Conservation (phyloP, 2,797 vertebrate species). For the Pampus argenteus region DNA sequence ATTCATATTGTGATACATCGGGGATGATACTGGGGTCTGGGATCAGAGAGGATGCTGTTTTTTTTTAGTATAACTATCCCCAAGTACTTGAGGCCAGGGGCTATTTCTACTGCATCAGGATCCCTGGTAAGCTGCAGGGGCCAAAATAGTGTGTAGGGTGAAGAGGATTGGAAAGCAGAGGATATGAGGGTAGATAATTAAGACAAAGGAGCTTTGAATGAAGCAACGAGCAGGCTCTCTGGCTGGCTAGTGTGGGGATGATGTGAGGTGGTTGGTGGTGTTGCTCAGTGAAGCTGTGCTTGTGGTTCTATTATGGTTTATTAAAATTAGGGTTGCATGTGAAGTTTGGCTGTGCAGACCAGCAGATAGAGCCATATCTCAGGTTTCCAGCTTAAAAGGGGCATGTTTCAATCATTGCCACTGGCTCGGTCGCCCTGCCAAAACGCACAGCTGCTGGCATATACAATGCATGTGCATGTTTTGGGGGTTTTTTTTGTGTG, state of each 20-base stretch:
- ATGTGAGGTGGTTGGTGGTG: slow-evolving; percentile 14
- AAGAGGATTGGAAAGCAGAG: not conserved
- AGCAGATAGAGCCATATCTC: slow-evolving; percentile 64
- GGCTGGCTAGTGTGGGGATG: slow-evolving; percentile 21
- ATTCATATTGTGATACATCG: slow-evolving; percentile 24
- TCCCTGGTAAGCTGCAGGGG: slow-evolving; percentile 8
- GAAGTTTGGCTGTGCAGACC: slow-evolving; percentile 47
- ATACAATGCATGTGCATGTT: slow-evolving; percentile 8
- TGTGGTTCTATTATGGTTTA: slow-evolving; percentile 32
- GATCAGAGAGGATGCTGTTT: slow-evolving; percentile 40
- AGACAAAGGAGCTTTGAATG: slow-evolving; percentile 50
- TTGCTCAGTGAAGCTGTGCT: slow-evolving; percentile 17
- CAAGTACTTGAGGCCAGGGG: slow-evolving; percentile 29
- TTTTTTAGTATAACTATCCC: slow-evolving; percentile 23
- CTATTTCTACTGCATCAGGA: slow-evolving; percentile 18
- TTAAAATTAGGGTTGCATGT: slow-evolving; percentile 56
- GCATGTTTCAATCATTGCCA: slow-evolving; percentile 66
- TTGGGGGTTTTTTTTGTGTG: no score
- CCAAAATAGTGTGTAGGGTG: slow-evolving; percentile 10
- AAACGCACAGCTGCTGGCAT: slow-evolving; percentile 65
- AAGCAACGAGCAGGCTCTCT: slow-evolving; percentile 43
- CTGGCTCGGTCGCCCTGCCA: slow-evolving; percentile 49
- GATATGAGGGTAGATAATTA: slow-evolving; percentile 10
- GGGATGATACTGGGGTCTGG: slow-evolving; percentile 8
- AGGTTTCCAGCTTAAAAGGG: slow-evolving; percentile 62